Base-by-base conservation (phyloP, 2,888 invertebrate species). In the Drosophila histrio region DNA sequence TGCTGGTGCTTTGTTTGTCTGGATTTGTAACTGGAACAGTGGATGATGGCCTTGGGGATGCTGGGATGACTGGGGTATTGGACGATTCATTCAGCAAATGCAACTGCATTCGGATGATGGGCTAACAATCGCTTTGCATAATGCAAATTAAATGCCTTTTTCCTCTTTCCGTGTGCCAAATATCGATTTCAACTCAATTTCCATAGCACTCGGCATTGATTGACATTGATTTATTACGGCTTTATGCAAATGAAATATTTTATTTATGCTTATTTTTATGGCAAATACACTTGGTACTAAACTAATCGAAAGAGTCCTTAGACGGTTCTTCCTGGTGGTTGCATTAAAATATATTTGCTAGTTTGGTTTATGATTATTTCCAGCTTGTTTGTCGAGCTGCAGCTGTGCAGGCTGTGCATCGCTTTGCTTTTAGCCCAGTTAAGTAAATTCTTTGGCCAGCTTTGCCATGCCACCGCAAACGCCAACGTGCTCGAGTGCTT, bases 401-500 rank as follows among this genome's bases (percentile, higher is more conserved):
- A 47, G 63, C 58, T 46, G 11, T 19, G 50, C 47, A 17, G n/a
- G 13, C 24, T 17, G 38, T 17, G 38, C 17, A 24, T 36, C n/a
- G 34, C 32, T 9, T 30, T 17, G 15, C 36, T 39, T 54, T 57
- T 61, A 57, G 34, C 39, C 19, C 19, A 50, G 50, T 41, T 63
- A 68, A 56, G 59, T 63, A 52, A 59, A 72, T 69, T 64, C 53
- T 54, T 60, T 64, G 47, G 24, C 24, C 26, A 24, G 56, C 65
- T 65, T 46, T 53, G 56, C 19, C 43, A 4, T 3, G 24, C 21
- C 71, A 63, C 63, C 39, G 32, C 65, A 79, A 78, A 65, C 49
- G 74, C 69, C 66, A 65, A 79, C 71, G 77, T 73, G 61, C 77
- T 75, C 79, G 58, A 84, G 85, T 81, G 83, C 79, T 73, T 79